phyloP scores from a whole-genome alignment of 2,888 invertebrate genomes.

The Epistrophella euchroma region DNA sequence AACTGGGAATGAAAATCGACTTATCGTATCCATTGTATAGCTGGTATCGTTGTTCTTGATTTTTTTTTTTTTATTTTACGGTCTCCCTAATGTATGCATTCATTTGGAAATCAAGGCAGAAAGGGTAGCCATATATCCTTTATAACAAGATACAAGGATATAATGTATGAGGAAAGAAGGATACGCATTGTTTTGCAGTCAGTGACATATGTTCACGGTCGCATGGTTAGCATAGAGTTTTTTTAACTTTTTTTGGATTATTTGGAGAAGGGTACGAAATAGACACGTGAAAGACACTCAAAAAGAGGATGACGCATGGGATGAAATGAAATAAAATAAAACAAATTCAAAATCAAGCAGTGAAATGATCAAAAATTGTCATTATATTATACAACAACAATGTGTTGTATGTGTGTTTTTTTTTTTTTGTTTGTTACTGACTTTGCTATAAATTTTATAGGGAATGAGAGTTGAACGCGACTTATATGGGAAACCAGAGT shows the following conservation, averaged over 20 bases:
- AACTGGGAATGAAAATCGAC: conserved; percentile 70
- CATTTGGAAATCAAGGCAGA: conserved; percentile 66
- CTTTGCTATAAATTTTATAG: background rate
- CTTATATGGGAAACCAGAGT: conserved; percentile 52
- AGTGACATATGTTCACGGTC: conserved; percentile 72
- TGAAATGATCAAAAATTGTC: conserved; percentile 57
- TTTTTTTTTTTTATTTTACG: conserved; percentile 45
- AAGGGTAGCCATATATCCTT: conserved; percentile 54
- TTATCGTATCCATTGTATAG: conserved; percentile 68
- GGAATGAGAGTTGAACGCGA: background rate
- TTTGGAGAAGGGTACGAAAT: conserved; percentile 23
- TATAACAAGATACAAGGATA: conserved; percentile 25
- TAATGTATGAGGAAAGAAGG: conserved; percentile 34
- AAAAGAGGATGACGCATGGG: conserved; percentile 54
- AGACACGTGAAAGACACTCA: conserved; percentile 58
- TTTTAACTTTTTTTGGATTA: background rate
- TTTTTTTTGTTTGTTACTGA: background rate
- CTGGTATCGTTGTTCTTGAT: conserved; percentile 52
- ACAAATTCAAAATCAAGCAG: conserved; percentile 31
- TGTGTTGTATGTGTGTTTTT: conserved; percentile 32
- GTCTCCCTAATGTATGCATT: conserved; percentile 70
- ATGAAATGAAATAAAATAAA: conserved; percentile 37
- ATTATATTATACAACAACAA: background rate
- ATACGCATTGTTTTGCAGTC: conserved; percentile 74
- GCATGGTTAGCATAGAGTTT: conserved; percentile 61